phyloP scores from a whole-genome alignment of 2,888 invertebrate species.

The Kryphioiulus occultus region DNA sequence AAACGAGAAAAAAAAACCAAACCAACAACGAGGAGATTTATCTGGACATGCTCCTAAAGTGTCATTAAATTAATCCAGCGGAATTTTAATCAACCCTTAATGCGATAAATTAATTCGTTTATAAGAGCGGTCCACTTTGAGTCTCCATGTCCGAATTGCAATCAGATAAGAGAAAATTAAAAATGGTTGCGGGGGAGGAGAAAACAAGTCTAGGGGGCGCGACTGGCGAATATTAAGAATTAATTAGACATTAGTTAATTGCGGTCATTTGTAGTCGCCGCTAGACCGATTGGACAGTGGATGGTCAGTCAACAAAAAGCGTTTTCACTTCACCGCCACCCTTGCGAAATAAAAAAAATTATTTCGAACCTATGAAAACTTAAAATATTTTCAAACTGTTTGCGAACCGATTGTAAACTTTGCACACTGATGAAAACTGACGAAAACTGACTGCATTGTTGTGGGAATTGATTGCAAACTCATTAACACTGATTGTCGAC shows the following conservation, averaged over 20 bases:
- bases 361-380: too few species aligned
- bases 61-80: neutral
- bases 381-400: too few species aligned
- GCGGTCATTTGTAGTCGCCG: conserved; percentile 4
- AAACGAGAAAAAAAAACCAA: neutral
- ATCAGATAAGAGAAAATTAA: neutral
- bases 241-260: neutral
- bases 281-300: neutral
- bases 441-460: too few species aligned
- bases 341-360: too few species aligned
- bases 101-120: conserved; percentile 14
- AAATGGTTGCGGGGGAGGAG: neutral
- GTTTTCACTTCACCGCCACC: too few species aligned
- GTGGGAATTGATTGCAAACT: too few species aligned
- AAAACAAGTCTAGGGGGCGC: neutral
- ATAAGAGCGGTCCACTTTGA: conserved; percentile 23
- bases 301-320: too few species aligned
- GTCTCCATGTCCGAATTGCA: neutral
- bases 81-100: conserved; percentile 15
- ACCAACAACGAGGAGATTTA: neutral
- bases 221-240: neutral
- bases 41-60: neutral
- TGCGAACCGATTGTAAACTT: too few species aligned
- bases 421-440: too few species aligned
- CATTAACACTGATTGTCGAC: too few species aligned